Percentiles rank a stretch among this genome's conserved stretches.
Conservation (phyloP, 2,888 invertebrate genomes). For the Auanema freiburgensis region DNA sequence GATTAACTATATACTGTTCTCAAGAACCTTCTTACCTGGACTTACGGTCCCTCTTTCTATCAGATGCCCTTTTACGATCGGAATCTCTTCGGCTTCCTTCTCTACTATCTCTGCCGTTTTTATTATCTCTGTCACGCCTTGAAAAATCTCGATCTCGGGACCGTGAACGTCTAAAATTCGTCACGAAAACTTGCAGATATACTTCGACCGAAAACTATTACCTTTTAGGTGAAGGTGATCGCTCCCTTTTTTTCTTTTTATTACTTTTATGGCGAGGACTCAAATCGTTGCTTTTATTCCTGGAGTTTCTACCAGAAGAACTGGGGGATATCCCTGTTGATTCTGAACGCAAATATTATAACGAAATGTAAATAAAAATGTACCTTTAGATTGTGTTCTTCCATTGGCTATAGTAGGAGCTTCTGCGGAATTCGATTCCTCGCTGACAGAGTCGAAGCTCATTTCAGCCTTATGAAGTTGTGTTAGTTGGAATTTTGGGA, state of each 20-base stretch:
- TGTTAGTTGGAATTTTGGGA: too few relatives aligned
- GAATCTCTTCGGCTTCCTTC: slow-evolving; percentile 9
- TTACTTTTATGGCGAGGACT: slow-evolving; percentile 5
- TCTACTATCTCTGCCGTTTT: too few relatives aligned
- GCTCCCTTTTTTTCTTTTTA: slow-evolving; percentile 18
- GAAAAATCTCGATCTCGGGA: slow-evolving; percentile 1
- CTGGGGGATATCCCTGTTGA: slow-evolving; percentile 7
- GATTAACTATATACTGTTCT: not conserved
- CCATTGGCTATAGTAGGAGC: slow-evolving; percentile 6
- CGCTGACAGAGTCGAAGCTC: slow-evolving; percentile 14
- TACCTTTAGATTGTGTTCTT: slow-evolving; percentile 11
- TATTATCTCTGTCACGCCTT: slow-evolving; percentile 3
- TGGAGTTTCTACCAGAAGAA: slow-evolving; percentile 13
- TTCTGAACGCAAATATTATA: not conserved
- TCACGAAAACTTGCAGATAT: not conserved
- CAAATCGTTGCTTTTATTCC: slow-evolving; percentile 11
- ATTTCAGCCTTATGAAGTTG: not conserved
- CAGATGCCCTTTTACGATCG: not conserved
- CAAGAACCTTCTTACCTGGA: not conserved
- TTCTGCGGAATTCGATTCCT: slow-evolving; percentile 6
- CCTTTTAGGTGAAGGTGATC: slow-evolving; percentile 13
- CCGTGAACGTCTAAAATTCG: slow-evolving; percentile 1
- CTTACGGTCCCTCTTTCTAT: too few relatives aligned
- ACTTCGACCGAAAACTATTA: not conserved
- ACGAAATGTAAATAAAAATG: not conserved